Percentiles rank a stretch among this genome's conserved stretches.
These are phyloP conservation scores for Leiothrix lutea DNA, from an alignment of 2,113 vertebrate genomes.

Conservation along the genomic window DNA sequence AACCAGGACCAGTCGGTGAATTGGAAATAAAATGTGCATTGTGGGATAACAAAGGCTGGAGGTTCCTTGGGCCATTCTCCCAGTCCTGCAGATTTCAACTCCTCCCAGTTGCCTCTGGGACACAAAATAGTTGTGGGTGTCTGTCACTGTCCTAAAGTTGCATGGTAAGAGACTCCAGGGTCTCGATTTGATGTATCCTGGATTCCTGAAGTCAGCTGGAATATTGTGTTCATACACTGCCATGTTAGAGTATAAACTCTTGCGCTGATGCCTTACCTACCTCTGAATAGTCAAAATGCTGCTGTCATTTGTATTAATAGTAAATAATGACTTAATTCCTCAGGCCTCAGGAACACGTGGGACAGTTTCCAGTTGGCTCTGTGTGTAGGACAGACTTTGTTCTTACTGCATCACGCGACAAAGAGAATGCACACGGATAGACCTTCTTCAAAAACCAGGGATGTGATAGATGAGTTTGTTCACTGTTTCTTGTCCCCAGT, in stretches of 20 bases:
- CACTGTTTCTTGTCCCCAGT: neutral
- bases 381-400: neutral
- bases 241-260: neutral
- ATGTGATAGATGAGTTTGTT: neutral
- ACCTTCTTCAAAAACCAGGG: neutral
- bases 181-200: neutral
- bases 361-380: neutral
- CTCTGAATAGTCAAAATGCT: neutral
- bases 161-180: neutral
- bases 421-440: neutral
- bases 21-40: neutral
- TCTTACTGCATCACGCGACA: accelerated
- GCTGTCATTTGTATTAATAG: neutral
- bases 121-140: neutral
- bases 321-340: neutral
- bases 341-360: neutral
- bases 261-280: neutral
- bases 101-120: neutral
- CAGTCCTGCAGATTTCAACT: neutral
- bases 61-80: neutral
- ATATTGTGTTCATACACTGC: accelerated
- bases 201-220: neutral
- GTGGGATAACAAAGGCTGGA: neutral
- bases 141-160: neutral
- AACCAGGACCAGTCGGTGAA: neutral